phyloP scores from a whole-genome alignment of 2,888 invertebrate genomes.

The Cepaea hortensis region DNA sequence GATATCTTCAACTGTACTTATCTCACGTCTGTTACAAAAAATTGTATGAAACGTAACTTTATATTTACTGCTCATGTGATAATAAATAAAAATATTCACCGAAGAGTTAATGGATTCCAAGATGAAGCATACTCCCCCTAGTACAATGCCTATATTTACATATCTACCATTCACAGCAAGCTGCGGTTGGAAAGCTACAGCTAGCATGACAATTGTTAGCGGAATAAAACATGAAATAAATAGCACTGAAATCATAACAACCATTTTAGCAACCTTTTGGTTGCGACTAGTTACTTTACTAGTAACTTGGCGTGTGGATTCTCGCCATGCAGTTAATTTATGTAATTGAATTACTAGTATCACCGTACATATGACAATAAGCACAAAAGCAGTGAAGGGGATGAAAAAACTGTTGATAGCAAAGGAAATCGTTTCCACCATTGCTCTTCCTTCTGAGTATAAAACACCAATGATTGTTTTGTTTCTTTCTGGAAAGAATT shows the following conservation, averaged over 20 bases:
- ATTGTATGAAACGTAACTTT: neutral
- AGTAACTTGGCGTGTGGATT: neutral
- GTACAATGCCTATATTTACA: neutral
- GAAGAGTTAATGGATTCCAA: constrained; percentile 6
- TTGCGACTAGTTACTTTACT: neutral
- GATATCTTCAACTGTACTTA: too few species aligned
- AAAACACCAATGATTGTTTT: neutral
- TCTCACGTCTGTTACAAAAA: too few species aligned
- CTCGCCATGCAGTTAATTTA: neutral
- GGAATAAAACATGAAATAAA: neutral
- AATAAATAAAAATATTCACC: neutral
- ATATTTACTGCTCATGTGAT: constrained; percentile 18
- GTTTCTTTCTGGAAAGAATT: neutral
- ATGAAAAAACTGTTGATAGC: neutral
- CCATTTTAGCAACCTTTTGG: neutral
- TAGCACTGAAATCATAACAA: neutral
- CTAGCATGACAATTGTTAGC: neutral
- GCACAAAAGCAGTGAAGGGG: neutral
- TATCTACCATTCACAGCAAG: neutral
- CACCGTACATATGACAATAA: neutral
- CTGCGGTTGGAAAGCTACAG: neutral
- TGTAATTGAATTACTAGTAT: neutral
- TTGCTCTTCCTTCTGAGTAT: neutral
- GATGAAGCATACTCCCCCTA: neutral
- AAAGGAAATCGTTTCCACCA: neutral